Percentiles rank a stretch among this genome's conserved stretches.
These are phyloP conservation scores for Megaleporinus macrocephalus DNA, from an alignment of 2,113 vertebrate species.

Conservation along the genomic window DNA sequence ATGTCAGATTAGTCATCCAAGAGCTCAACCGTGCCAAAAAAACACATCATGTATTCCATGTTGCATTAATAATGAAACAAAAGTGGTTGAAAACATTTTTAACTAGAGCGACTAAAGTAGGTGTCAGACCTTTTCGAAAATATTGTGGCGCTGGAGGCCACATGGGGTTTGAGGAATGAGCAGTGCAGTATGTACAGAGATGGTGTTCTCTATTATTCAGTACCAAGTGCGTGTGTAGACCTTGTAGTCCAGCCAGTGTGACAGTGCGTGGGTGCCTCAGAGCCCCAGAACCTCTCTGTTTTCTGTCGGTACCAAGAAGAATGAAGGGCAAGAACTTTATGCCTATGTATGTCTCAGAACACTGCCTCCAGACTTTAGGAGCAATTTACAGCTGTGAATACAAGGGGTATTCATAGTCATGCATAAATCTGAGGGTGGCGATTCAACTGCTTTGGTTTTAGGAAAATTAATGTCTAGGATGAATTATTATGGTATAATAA, in stretches of 20 bases:
- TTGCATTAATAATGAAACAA: neutral
- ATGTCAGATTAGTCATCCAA: neutral
- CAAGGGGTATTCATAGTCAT: neutral
- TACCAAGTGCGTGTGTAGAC: conserved; percentile 21
- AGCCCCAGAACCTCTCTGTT: neutral
- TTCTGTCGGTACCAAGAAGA: neutral
- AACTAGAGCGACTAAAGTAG: neutral
- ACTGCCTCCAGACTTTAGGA: neutral
- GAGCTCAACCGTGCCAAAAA: neutral
- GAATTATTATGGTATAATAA: too few species aligned
- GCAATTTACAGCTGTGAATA: neutral
- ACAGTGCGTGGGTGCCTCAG: conserved; percentile 7
- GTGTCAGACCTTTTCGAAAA: conserved; percentile 8
- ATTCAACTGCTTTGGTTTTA: neutral
- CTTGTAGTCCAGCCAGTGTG: conserved; percentile 10
- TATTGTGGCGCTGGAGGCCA: conserved; percentile 20
- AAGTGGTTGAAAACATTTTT: conserved; percentile 4
- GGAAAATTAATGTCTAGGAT: too few species aligned
- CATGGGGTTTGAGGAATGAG: conserved; percentile 3
- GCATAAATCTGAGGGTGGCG: neutral
- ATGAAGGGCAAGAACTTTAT: neutral
- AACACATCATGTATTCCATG: neutral
- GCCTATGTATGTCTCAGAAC: neutral
- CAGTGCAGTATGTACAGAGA: conserved; percentile 1
- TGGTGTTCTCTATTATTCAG: conserved; percentile 36